Percentiles rank a stretch among this genome's conserved stretches.
phyloP scores from a whole-genome alignment of 1,140 invertebrate species.

The Macrocentrus cingulum region DNA sequence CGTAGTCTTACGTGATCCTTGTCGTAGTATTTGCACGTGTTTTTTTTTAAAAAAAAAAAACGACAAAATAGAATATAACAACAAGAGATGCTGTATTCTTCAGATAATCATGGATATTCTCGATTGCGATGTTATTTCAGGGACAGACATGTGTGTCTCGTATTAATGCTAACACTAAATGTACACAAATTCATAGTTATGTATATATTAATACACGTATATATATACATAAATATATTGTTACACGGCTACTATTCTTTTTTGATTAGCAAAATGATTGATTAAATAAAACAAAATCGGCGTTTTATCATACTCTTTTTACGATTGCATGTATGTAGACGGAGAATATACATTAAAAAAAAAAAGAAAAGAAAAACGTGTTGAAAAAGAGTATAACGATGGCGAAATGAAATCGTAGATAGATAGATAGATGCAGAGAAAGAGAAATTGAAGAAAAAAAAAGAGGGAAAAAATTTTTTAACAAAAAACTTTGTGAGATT shows the following conservation, averaged over 20 bases:
- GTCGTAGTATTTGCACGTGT: background rate
- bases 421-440: too few species aligned
- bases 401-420: too few species aligned
- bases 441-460: too few species aligned
- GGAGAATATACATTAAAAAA: too few species aligned
- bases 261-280: too few species aligned
- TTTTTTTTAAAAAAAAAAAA: background rate
- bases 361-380: too few species aligned
- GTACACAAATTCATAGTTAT: constrained; percentile 11
- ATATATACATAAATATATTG: constrained; percentile 12
- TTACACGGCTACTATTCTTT: constrained; percentile 3
- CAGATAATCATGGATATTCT: background rate
- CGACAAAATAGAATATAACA: background rate
- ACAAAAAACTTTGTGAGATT: too few species aligned
- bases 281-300: too few species aligned
- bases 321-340: too few species aligned
- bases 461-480: too few species aligned
- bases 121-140: background rate
- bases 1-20: constrained; percentile 7
- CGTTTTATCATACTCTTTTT: too few species aligned
- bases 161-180: background rate
- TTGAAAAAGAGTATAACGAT: too few species aligned
- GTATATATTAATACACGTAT: constrained; percentile 12
- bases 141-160: background rate
- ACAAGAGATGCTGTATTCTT: background rate